Evolutionary conservation across 2,888 invertebrate species (phyloP), one percentile per base, ranked within the genome.

Genomic region (Drosophila trichaetosa): DNA sequence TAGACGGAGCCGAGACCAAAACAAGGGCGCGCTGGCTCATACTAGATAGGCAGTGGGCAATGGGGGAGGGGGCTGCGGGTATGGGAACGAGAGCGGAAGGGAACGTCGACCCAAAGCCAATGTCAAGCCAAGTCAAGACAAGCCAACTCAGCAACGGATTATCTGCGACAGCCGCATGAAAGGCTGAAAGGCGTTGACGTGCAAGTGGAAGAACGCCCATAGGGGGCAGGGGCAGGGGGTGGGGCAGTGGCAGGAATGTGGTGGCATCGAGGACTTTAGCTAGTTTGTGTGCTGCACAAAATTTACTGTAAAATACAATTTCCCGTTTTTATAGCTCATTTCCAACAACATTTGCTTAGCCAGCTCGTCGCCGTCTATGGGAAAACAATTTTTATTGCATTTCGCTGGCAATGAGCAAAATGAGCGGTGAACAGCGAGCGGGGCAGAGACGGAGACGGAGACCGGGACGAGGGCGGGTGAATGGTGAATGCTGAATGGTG

Each of bases 321-420:
- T 90, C 87, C 84, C 89, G 79, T 81, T 88, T 87, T 90, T 88
- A 81, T 87, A 89, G 90, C 90, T 88, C 85, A 90, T 86, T 88
- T 86, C 88, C 86, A 88, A 83, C 90, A 89, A 86, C 85, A 86
- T 86, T 90, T 83, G 90, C 83, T 87, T 87, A 85, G 87, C 82
- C 83, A 63, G 70, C 72, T 56, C 73, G 54, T 24, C 57, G 58
- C 31, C 73, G 24, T 54, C 54, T 42, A 88, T 88, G 85, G 80
- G 73, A 86, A 86, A 90, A 88, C 87, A 89, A 90, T 87, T 90
- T 90, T 87, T 90, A 87, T 87, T 90, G 90, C 90, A 90, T 87
- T 87, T 83, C 76, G 69, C 84, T 83, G 81, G 88, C 86, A 88
- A 85, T 89, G 81, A 89, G 90, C 71, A 69, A 74, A 84, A 87